These are phyloP conservation scores for Mohoua ochrocephala DNA, from an alignment of 2,113 vertebrate species.

Conservation along the genomic window DNA sequence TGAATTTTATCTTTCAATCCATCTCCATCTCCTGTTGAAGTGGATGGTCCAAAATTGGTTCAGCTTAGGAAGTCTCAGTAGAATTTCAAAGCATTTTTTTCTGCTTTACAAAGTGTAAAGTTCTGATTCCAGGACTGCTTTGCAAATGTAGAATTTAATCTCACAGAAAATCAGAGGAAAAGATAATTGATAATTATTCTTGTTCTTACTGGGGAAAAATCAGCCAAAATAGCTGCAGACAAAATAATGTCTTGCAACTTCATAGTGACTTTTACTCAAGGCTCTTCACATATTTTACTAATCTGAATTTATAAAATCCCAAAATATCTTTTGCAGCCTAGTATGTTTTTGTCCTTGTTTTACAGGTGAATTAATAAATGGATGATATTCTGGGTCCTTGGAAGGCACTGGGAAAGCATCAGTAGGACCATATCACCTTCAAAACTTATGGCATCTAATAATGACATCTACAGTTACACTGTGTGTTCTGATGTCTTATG, in stretches of 20 bases:
- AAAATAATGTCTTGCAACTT: neutral
- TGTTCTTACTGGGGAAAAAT: neutral
- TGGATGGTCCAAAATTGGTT: neutral
- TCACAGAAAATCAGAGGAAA: neutral
- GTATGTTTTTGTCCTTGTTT: neutral
- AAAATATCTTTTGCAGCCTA: neutral
- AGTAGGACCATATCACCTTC: neutral
- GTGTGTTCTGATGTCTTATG: neutral
- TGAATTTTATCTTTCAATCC: neutral
- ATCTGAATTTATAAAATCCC: neutral
- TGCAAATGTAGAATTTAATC: neutral
- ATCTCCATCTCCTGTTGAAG: neutral
- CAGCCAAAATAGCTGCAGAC: neutral
- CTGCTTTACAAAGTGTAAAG: neutral
- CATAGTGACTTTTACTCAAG: neutral
- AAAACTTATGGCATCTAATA: neutral
- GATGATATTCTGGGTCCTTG: neutral
- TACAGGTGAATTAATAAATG: neutral
- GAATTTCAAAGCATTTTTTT: neutral
- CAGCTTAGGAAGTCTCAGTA: neutral
- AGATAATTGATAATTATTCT: neutral
- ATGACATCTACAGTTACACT: neutral
- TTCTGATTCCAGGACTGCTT: neutral
- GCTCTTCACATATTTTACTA: neutral
- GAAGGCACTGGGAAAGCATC: neutral